phyloP scores from a whole-genome alignment of 2,797 vertebrate species.

The Aeoliscus strigatus region DNA sequence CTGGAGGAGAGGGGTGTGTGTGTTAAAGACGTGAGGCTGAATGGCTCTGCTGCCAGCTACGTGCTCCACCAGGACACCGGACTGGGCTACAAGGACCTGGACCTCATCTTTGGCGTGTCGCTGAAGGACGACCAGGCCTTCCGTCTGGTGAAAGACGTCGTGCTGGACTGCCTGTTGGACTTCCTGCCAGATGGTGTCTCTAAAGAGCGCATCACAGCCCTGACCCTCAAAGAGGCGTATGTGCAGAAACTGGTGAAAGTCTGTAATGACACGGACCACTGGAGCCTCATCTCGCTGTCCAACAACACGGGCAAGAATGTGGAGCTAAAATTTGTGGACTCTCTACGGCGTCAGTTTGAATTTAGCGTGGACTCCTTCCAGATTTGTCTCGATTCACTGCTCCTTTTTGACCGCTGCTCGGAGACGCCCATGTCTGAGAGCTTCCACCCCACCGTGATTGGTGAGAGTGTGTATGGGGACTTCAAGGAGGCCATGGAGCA shows the following conservation, averaged over 20 bases:
- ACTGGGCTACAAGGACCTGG: conserved; percentile 92
- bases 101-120: conserved; percentile 88
- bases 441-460: conserved; percentile 90
- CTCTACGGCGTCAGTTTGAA: conserved; percentile 91
- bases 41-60: conserved; percentile 90
- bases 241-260: conserved; percentile 98
- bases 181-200: conserved; percentile 88
- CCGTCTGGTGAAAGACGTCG: conserved; percentile 89
- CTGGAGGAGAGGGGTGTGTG: conserved; percentile 83
- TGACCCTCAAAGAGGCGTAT: conserved; percentile 92
- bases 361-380: conserved; percentile 98
- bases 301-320: conserved; percentile 97
- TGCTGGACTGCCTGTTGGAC: conserved; percentile 91
- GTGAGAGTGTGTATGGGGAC: conserved; percentile 93
- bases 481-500: conserved; percentile 89
- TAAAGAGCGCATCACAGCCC: conserved; percentile 85
- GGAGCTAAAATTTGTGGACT: conserved; percentile 96
- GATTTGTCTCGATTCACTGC: conserved; percentile 90
- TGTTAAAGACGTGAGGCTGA: conserved; percentile 84
- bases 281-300: conserved; percentile 96
- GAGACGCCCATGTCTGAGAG: conserved; percentile 89
- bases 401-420: conserved; percentile 89
- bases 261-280: conserved; percentile 90
- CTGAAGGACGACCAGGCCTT: conserved; percentile 84
- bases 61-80: conserved; percentile 92